Base-by-base conservation (phyloP, 1,140 invertebrate genomes). In the Marisa cornuarietis region DNA sequence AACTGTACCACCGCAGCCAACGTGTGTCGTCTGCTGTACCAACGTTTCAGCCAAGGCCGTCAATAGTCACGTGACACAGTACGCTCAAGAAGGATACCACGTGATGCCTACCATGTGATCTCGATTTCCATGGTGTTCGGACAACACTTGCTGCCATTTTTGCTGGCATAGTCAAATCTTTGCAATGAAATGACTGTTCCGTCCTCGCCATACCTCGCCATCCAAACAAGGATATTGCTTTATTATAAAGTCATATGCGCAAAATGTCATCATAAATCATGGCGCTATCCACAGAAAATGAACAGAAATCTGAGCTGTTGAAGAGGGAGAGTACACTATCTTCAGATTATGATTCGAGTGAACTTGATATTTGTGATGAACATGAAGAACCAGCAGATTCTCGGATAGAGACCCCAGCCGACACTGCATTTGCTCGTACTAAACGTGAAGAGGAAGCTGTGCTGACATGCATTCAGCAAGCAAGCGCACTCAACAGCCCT, bases 381-480 rank as follows among this genome's bases (percentile, higher is more conserved):
- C 81, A 75, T 24, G 83, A 75, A 66, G 71, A 72, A 31, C 63
- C 80, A 16, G 80, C 82, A 9, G 81, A 83, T 22, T 16, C 72
- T 54, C 24, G 74, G 51, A 76, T 18, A 20, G 86, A 86, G 58
- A 84, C 87, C 0, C 85, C 85, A n/a, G 83, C 87, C n/a, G 85
- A 87, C 78, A 82, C 84, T 71, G 85, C 85, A 26, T 79, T 88
- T 75, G 86, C 84, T 22, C 85, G 82, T 74, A 86, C 85, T 26
- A 85, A 83, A 73, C 79, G 80, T 65, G 73, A 84, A 71, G 86
- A 89, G 82, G 79, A 86, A 24, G 31, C 78, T 58, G 85, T 89
- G 24, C 71, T 87, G 49, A 81, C 78, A 77, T 81, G 86, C 51
- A 90, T 90, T 52, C 78, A 79, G 76, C 81, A 87, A 80, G 78